Evolutionary conservation across 2,888 invertebrate species (phyloP).

Genomic region (Perithous albicinctus): DNA sequence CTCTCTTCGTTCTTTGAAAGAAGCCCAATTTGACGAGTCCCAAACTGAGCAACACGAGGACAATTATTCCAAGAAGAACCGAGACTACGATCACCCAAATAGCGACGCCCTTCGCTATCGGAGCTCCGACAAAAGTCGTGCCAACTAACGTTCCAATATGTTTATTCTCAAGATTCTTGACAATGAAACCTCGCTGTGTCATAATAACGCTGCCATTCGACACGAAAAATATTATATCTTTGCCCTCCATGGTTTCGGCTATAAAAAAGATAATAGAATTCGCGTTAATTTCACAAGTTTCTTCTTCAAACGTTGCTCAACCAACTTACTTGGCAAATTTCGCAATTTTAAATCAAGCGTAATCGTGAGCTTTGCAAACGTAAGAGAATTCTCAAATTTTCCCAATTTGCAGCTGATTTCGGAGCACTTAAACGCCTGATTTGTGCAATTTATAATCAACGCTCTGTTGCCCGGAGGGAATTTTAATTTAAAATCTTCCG

Average conservation of each 20-base stretch:
- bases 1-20: slow-evolving; percentile 78
- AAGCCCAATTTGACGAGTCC: slow-evolving; percentile 79
- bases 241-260: slow-evolving; percentile 75
- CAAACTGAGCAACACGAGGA: slow-evolving; percentile 75
- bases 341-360: slow-evolving; percentile 80
- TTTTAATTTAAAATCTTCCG: slow-evolving; percentile 53
- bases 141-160: slow-evolving; percentile 77
- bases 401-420: slow-evolving; percentile 81
- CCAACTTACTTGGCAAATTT: slow-evolving; percentile 79
- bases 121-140: slow-evolving; percentile 82
- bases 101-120: slow-evolving; percentile 73
- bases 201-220: slow-evolving; percentile 80
- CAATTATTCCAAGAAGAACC: slow-evolving; percentile 77
- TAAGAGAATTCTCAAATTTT: slow-evolving; percentile 78
- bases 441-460: slow-evolving; percentile 82
- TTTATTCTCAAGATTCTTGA: slow-evolving; percentile 74
- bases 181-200: slow-evolving; percentile 73
- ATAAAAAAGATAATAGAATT: slow-evolving; percentile 46
- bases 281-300: neutral
- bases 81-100: slow-evolving; percentile 79
- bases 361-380: slow-evolving; percentile 80
- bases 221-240: slow-evolving; percentile 82
- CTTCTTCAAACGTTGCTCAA: neutral
- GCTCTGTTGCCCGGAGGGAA: slow-evolving; percentile 75
- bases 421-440: slow-evolving; percentile 77